Evolutionary conservation across 2,113 vertebrate genomes (phyloP).

Genomic region (Nyctereutes procyonoides): DNA sequence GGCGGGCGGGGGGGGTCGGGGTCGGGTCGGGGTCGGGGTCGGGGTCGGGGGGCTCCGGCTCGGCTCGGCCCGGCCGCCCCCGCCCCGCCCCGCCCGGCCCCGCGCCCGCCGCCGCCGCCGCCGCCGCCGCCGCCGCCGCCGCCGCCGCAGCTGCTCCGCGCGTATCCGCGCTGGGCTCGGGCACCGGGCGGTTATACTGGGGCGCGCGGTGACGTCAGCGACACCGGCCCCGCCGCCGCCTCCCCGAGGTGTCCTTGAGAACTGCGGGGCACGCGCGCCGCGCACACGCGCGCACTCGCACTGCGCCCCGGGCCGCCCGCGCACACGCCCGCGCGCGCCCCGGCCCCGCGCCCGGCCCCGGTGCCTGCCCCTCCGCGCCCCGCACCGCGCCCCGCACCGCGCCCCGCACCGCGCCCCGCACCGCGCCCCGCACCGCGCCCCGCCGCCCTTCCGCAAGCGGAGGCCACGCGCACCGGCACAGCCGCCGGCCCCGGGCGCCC

Average conservation of each 20-base stretch:
- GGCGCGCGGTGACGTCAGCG: slow-evolving; percentile 99
- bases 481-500: too few species aligned
- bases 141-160: slow-evolving; percentile 86
- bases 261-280: slow-evolving; percentile 89
- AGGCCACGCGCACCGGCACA: too few species aligned
- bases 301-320: slow-evolving; percentile 49
- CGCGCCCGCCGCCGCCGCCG: slow-evolving; percentile 59
- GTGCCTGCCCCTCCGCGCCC: slow-evolving; percentile 2
- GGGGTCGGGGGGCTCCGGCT: neutral
- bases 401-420: too few species aligned
- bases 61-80: neutral
- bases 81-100: slow-evolving; percentile 10
- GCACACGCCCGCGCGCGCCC: slow-evolving; percentile 41
- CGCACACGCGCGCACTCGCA: slow-evolving; percentile 80
- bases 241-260: slow-evolving; percentile 99
- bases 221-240: slow-evolving; percentile 95
- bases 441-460: too few species aligned
- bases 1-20: neutral
- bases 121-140: slow-evolving; percentile 64
- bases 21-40: neutral
- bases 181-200: slow-evolving; percentile 99
- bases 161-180: slow-evolving; percentile 97
- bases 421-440: too few species aligned
- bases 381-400: neutral
- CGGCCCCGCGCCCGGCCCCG: neutral